phyloP scores from a whole-genome alignment of 1,140 invertebrate species.

The Macrobrachium rosenbergii region DNA sequence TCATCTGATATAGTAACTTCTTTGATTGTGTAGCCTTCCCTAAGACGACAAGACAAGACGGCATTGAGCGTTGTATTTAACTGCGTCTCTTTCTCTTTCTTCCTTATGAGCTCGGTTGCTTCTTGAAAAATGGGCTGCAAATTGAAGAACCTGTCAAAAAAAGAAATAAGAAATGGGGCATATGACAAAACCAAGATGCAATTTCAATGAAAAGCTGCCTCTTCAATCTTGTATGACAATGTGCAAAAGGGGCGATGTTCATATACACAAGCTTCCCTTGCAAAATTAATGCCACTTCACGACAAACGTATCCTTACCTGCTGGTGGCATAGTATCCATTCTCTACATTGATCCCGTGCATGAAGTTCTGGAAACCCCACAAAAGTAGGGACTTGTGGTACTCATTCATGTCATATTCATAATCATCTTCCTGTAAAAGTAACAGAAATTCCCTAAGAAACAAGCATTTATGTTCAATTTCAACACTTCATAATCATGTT shows the following conservation, averaged over 20 bases:
- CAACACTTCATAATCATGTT: conserved; percentile 68
- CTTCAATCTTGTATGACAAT: no score
- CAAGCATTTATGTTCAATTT: no score
- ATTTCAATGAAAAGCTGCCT: no score
- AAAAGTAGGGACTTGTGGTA: conserved; percentile 82
- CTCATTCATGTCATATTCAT: conserved; percentile 76
- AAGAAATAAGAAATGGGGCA: no score
- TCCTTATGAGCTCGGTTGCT: conserved; percentile 43
- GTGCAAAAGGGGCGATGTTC: no score
- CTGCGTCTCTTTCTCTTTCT: conserved; percentile 66
- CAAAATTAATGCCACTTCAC: no score
- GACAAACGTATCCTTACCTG: background rate
- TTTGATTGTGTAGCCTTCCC: conserved; percentile 85
- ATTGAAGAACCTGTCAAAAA: conserved; percentile 52
- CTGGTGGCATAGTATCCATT: conserved; percentile 37
- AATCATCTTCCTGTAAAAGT: conserved; percentile 70
- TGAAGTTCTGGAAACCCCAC: conserved; percentile 80
- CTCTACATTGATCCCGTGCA: conserved; percentile 13
- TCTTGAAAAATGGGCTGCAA: conserved; percentile 34
- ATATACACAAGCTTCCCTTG: no score
- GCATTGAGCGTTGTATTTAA: conserved; percentile 78
- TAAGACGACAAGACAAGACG: conserved; percentile 81
- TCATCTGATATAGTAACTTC: conserved; percentile 68
- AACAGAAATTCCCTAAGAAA: background rate
- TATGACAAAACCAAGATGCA: no score